Base-by-base conservation (phyloP, 1,140 invertebrate species). In the Neodiprion pinetum region DNA sequence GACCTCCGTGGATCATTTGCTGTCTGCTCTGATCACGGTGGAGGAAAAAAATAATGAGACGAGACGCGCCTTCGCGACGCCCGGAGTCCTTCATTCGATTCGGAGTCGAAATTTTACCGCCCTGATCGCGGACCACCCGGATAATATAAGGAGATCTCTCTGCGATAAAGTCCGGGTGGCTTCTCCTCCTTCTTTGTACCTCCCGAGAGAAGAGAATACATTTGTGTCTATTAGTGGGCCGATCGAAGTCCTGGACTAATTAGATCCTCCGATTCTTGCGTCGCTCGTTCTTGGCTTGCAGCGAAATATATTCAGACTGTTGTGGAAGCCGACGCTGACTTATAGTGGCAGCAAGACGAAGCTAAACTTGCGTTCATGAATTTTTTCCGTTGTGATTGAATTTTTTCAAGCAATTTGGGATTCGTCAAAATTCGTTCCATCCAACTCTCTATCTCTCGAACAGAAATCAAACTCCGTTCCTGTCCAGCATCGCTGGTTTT, bases 211-310 rank as follows among this genome's bases (percentile, higher is more conserved):
- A 61, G 11, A 12, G 53, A 61, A 61, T 61, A 61, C n/a, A 61
- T 61, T 61, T 17, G 53, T 61, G 53, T 61, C 53, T 61, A 61
- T 61, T 61, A 61, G 53, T 17, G 53, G n/a, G 53, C 53, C 53
- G 53, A 61, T 61, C 53, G 53, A 61, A 61, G 53, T 61, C 53
- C 53, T 61, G 53, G 53, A 7, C 53, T 61, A 61, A 61, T 61
- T 61, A 61, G 53, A 61, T 9, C 53, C 53, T 61, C 5, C 5
- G 53, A 8, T 61, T 61, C 4, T 61, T 5, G 11, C 0, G 53
- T 17, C 8, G 53, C 28, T 40, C 28, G 28, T 5, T 40, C 28
- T 40, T 5, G 1, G 28, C 28, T 40, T 40, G 5, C 28, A 40
- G 28, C 28, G 28, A 40, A 40, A 40, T 40, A 40, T 40, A 5